A percentile compares a stretch with the other conserved stretches of the same genome.
phyloP scores from a whole-genome alignment of 1,140 invertebrate genomes.

The Hypothenemus hampei region DNA sequence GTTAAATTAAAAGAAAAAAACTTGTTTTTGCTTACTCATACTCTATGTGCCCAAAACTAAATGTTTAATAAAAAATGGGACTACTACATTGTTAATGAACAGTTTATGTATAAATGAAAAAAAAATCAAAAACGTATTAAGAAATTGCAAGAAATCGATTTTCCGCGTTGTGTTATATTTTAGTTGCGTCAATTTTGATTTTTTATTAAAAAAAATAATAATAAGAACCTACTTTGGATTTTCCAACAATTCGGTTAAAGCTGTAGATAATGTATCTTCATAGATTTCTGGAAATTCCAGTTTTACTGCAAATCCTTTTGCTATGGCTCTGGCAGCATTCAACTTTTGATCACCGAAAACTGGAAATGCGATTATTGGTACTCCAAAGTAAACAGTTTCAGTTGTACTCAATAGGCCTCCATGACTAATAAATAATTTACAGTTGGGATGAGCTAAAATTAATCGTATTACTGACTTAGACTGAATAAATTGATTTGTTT shows the following conservation, averaged over 20 bases:
- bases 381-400: slow-evolving; percentile 49
- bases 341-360: slow-evolving; percentile 40
- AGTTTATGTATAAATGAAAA: too few species aligned
- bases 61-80: too few species aligned
- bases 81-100: too few species aligned
- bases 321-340: slow-evolving; percentile 36
- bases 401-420: slow-evolving; percentile 50
- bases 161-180: too few species aligned
- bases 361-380: slow-evolving; percentile 49
- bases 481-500: not conserved
- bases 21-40: too few species aligned
- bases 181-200: too few species aligned
- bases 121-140: too few species aligned
- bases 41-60: too few species aligned
- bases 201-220: too few species aligned
- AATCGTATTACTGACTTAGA: not conserved
- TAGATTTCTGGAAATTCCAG: slow-evolving; percentile 37
- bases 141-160: too few species aligned
- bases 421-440: slow-evolving; percentile 51
- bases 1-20: too few species aligned
- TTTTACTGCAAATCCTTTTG: slow-evolving; percentile 34
- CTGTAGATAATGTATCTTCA: slow-evolving; percentile 31
- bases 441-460: slow-evolving; percentile 36
- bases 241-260: slow-evolving; percentile 35
- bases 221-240: slow-evolving; percentile 33